Evolutionary conservation across 2,113 vertebrate genomes (phyloP).

Genomic region (Nothoprocta perdicaria): DNA sequence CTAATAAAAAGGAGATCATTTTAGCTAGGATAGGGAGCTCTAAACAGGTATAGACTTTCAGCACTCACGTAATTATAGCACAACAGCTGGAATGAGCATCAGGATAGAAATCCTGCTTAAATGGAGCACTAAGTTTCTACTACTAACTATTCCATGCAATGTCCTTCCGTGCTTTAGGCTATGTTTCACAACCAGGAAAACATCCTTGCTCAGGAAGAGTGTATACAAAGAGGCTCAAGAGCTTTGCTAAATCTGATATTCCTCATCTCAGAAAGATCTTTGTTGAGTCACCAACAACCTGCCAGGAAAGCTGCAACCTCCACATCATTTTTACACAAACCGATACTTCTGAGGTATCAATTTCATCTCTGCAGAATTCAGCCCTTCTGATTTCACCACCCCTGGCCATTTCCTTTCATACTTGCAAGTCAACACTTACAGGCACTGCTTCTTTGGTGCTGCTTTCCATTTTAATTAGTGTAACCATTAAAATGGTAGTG

Average conservation of each 20-base stretch:
- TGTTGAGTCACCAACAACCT: background rate
- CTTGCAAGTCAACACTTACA: rapidly evolving
- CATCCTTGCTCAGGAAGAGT: background rate
- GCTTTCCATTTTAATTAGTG: background rate
- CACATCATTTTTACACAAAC: background rate
- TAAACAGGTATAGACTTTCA: background rate
- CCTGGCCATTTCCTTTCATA: background rate
- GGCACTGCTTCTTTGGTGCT: background rate
- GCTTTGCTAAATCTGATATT: background rate
- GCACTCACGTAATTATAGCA: background rate
- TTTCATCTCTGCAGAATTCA: background rate
- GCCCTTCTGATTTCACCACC: background rate
- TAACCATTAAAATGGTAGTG: background rate
- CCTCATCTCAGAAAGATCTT: background rate
- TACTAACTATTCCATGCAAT: background rate
- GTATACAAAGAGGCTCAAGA: background rate
- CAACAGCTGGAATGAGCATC: background rate
- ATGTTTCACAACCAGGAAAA: background rate
- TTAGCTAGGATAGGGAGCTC: background rate
- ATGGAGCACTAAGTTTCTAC: background rate
- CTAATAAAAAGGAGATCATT: background rate
- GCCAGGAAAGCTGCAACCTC: background rate
- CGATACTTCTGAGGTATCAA: rapidly evolving
- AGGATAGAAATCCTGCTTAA: background rate
- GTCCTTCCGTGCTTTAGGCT: background rate